Evolutionary conservation across 1,140 invertebrate genomes (phyloP), one percentile per base, ranked within the genome.

Genomic region (Grapholita molesta): DNA sequence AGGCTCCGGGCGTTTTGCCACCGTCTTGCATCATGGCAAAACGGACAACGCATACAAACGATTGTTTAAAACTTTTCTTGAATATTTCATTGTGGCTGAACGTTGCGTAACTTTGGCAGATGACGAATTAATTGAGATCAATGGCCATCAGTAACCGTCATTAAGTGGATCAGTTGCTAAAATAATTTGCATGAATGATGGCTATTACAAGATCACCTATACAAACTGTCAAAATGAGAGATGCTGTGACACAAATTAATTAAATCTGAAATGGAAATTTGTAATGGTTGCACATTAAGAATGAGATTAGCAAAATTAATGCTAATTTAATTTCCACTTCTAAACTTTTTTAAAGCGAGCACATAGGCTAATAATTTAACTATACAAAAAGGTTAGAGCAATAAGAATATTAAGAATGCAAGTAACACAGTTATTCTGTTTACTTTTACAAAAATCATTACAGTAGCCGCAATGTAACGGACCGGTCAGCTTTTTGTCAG

Each of bases 61-160:
- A 61, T 61, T 61, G 55, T 61, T 61, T 61, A 30, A 61, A 61
- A 61, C 52, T 69, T 74, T 75, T 75, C 79, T 81, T 85, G 73
- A 85, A 84, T 86, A 82, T 84, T 84, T 86, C 79, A 85, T 79
- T 71, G 70, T 53, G 64, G 42, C 24, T n/a, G 24, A 67, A 69
- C 77, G 79, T 83, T 80, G 77, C 53, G 55, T 8, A 15, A 32
- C 55, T 28, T 6, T 28, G 55, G 55, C 55, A 61, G 55, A 61
- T 61, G 55, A 28, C 24, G 53, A 32, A 61, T 61, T 61, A 61
- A 61, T 61, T 61, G 25, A 61, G 55, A 61, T 61, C 55, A 61
- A 28, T 30, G 55, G 28, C 55, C 18, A 61, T 61, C 53, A 57
- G 53, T 57, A 25, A 57, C 24, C 23, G 24, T 57, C n/a, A 61